Base-by-base conservation (phyloP, 2,888 invertebrate genomes). In the Agrotis puta region DNA sequence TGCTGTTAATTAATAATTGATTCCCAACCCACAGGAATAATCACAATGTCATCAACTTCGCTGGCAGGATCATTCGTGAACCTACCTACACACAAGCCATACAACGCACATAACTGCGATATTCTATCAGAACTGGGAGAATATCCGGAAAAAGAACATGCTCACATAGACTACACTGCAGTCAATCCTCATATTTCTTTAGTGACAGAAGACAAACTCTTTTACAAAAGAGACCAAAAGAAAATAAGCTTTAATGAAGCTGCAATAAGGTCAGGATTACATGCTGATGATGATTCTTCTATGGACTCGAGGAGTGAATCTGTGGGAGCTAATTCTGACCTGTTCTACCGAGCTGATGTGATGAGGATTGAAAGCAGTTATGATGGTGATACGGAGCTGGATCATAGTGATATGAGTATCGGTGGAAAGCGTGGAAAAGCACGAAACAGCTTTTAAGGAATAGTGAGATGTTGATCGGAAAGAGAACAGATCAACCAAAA, bases 1-100 rank as follows among this genome's bases (percentile, higher is more conserved):
- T 11, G 9, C 9, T 39, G 9, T 39, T 11, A 39, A 20, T 20
- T 5, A n/a, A 51, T 11, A 43, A 68, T 56, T 56, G 3, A 56
- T 57, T 56, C 13, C 11, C 33, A 6, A 33, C 59, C 70, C 74
- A 33, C 79, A 88, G 90, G 81, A 79, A n/a, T 85, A n/a, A 48
- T 54, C 14, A 86, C 89, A 24, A 85, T 83, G 5, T 93, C 93
- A 0, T 90, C 91, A 0, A 83, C 85, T 0, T 90, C 92, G 0
- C 86, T 93, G 0, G 92, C 92, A 0, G 93, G 93, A 0, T 94
- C 94, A 0, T 86, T 83, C 27, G 20, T 90, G 3, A 27, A 64
- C 1, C 75, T 92, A 0, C 90, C 92, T 0, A 74, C 73, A 43
- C 79, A 82, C 65, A 79, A 70, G 16, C 91, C 92, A 0, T 92